These are phyloP conservation scores for Sialis fuliginosa DNA, from an alignment of 2,888 invertebrate genomes.

Conservation along the genomic window DNA sequence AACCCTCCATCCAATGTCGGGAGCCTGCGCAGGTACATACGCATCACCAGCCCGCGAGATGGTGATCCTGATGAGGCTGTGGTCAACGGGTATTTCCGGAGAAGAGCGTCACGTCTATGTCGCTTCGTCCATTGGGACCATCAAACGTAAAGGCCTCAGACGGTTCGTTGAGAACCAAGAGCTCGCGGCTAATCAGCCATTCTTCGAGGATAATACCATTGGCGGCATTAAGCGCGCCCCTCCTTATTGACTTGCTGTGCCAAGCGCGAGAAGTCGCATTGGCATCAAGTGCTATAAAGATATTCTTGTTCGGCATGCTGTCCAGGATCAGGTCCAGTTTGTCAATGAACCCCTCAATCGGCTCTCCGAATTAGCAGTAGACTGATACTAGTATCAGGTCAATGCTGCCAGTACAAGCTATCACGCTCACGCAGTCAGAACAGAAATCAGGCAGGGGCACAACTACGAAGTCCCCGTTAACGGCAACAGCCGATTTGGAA, in stretches of 20 bases:
- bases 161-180: background rate
- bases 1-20: background rate
- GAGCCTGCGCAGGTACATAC: no score
- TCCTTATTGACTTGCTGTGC: no score
- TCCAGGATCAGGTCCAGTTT: background rate
- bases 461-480: background rate
- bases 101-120: background rate
- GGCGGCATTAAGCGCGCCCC: no score
- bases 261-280: background rate
- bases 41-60: no score
- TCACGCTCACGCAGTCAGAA: background rate
- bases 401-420: background rate
- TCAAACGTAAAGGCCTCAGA: background rate
- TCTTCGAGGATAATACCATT: background rate
- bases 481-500: background rate
- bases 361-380: background rate
- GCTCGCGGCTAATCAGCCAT: background rate
- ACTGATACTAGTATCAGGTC: background rate
- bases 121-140: background rate
- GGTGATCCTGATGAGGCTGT: no score
- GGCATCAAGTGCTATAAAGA: background rate
- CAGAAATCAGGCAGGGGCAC: background rate
- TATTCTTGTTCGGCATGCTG: background rate
- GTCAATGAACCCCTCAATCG: background rate
- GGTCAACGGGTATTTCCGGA: background rate